Conservation (phyloP, 2,113 vertebrate genomes). For the Anoplopoma fimbria region DNA sequence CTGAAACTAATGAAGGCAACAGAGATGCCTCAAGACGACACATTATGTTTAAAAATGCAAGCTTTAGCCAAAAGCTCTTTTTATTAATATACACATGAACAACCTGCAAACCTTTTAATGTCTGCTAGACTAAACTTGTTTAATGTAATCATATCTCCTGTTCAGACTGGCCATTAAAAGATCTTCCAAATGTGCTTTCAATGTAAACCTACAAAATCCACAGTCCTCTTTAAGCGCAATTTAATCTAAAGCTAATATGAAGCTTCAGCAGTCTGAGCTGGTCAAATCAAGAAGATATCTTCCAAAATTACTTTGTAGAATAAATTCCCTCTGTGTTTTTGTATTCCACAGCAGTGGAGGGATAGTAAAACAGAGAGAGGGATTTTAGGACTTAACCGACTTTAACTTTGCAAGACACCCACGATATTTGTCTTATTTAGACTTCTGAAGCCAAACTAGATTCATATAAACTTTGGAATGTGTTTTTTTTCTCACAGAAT, state of each 20-base stretch:
- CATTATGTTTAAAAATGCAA: too few relatives aligned
- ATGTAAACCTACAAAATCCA: neutral
- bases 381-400: neutral
- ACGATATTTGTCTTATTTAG: constrained; percentile 1
- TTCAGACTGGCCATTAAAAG: neutral
- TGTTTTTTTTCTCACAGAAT: neutral
- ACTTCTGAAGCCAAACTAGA: neutral
- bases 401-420: neutral
- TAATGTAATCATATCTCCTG: too few relatives aligned
- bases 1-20: too few relatives aligned
- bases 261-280: neutral
- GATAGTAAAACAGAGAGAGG: neutral
- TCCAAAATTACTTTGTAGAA: neutral
- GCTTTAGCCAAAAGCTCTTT: neutral
- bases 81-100: neutral
- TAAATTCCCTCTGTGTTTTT: neutral
- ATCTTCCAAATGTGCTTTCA: neutral
- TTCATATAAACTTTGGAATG: neutral
- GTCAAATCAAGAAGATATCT: neutral
- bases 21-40: too few relatives aligned
- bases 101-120: neutral
- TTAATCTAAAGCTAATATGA: neutral
- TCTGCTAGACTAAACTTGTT: neutral
- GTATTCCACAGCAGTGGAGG: too few relatives aligned
- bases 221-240: neutral